Conservation (phyloP, 2,797 vertebrate species). For the Muscicapa comitata region DNA sequence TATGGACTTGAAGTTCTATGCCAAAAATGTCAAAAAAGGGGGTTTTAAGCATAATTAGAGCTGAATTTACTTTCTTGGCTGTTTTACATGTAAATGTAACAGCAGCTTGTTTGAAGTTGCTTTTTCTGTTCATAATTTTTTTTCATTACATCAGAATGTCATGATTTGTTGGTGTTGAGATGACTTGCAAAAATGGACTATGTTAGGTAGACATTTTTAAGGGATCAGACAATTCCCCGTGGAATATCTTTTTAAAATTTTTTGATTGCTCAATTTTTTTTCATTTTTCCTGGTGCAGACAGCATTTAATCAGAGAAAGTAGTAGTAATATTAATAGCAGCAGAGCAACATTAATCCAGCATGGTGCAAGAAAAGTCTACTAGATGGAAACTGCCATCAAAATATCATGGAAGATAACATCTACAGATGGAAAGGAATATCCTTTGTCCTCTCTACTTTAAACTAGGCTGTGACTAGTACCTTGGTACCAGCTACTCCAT, state of each 20-base stretch:
- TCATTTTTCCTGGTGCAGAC: not conserved
- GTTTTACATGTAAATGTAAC: not conserved
- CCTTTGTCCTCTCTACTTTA: not conserved
- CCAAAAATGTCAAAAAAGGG: not conserved
- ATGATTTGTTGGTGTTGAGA: not conserved
- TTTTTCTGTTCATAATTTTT: not conserved
- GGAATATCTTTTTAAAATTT: not conserved
- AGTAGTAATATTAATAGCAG: not conserved
- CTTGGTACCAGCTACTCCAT: not conserved
- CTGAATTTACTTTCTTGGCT: not conserved
- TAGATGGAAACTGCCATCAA: not conserved
- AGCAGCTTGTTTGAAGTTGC: not conserved
- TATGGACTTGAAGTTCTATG: not conserved
- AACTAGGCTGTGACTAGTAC: not conserved
- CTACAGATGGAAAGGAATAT: not conserved
- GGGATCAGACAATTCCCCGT: not conserved
- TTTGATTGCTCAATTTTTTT: not conserved
- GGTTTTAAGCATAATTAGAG: not conserved
- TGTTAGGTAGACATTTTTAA: not conserved
- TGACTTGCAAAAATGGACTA: not conserved
- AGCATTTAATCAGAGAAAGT: not conserved
- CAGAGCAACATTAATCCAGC: not conserved
- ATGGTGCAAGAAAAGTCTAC: not conserved
- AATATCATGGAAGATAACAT: not conserved
- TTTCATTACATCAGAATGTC: not conserved